Evolutionary conservation across 1,140 invertebrate species (phyloP).

Genomic region (Drosophila repletoides): DNA sequence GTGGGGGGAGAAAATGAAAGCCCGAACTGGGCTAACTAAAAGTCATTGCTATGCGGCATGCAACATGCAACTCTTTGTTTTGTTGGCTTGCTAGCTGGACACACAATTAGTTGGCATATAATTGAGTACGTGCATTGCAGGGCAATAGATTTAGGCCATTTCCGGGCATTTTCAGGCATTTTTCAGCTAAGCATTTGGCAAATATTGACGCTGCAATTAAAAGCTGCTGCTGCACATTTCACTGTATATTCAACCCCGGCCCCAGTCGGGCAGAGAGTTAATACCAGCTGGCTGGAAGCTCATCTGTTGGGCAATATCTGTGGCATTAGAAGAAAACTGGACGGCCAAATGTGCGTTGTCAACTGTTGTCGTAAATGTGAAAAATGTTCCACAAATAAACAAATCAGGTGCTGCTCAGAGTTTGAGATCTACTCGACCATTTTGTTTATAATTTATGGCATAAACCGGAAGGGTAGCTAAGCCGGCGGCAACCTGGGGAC

Average conservation of each 20-base stretch:
- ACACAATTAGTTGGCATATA: slow-evolving; percentile 46
- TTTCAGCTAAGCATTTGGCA: slow-evolving; percentile 12
- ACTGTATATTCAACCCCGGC: too few relatives aligned
- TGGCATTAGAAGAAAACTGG: not conserved
- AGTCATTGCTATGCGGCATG: too few relatives aligned
- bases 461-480: slow-evolving; percentile 26
- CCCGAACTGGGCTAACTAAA: too few relatives aligned
- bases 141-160: slow-evolving; percentile 6
- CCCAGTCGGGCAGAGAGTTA: too few relatives aligned
- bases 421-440: slow-evolving; percentile 23
- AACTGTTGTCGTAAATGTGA: slow-evolving; percentile 50
- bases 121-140: slow-evolving; percentile 44
- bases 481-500: not conserved
- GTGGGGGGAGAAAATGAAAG: too few relatives aligned
- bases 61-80: slow-evolving; percentile 1
- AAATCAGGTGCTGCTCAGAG: slow-evolving; percentile 56
- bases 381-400: slow-evolving; percentile 66
- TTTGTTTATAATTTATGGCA: slow-evolving; percentile 59
- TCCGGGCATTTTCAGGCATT: slow-evolving; percentile 30
- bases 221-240: slow-evolving; percentile 15
- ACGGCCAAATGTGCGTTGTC: slow-evolving; percentile 32
- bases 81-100: slow-evolving; percentile 10
- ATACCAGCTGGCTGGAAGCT: too few relatives aligned
- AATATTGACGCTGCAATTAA: slow-evolving; percentile 58
- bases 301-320: too few relatives aligned